Evolutionary conservation across 1,140 invertebrate species (phyloP).

Genomic region (Cyrtorhinus lividipennis): DNA sequence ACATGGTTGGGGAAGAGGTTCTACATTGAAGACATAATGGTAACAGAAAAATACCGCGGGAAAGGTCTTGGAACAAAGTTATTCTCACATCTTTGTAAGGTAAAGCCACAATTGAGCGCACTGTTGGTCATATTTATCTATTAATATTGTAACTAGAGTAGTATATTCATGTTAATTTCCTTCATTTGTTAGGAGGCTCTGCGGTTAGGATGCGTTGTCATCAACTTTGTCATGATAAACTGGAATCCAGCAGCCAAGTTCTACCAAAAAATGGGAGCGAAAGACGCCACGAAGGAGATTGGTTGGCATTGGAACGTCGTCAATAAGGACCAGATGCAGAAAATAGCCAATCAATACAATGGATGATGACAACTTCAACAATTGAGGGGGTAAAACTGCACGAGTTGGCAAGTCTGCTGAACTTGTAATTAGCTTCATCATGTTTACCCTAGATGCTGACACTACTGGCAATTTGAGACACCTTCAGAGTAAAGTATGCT

Average conservation of each 20-base stretch:
- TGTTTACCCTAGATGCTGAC: too few species aligned
- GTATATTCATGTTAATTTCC: too few species aligned
- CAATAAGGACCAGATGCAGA: conserved; percentile 9
- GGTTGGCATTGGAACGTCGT: conserved; percentile 49
- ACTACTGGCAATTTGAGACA: too few species aligned
- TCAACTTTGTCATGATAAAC: conserved; percentile 64
- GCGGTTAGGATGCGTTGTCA: conserved; percentile 36
- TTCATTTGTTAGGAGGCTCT: conserved; percentile 44
- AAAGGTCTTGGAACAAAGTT: conserved; percentile 53
- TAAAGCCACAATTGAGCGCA: too few species aligned
- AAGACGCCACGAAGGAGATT: conserved; percentile 47
- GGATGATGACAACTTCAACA: too few species aligned
- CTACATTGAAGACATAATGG: conserved; percentile 72
- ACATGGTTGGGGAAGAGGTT: conserved; percentile 60
- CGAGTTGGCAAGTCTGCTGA: too few species aligned
- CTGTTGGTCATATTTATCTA: too few species aligned
- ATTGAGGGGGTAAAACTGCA: too few species aligned
- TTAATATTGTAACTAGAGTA: too few species aligned
- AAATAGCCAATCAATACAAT: background rate
- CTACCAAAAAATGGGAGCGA: conserved; percentile 51
- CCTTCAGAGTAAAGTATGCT: too few species aligned
- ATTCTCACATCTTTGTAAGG: conserved; percentile 53
- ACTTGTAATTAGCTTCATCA: too few species aligned
- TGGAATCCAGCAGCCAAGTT: conserved; percentile 71
- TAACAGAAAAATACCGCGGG: conserved; percentile 44